phyloP scores from a whole-genome alignment of 1,140 invertebrate species.

The Solenopsis invicta region DNA sequence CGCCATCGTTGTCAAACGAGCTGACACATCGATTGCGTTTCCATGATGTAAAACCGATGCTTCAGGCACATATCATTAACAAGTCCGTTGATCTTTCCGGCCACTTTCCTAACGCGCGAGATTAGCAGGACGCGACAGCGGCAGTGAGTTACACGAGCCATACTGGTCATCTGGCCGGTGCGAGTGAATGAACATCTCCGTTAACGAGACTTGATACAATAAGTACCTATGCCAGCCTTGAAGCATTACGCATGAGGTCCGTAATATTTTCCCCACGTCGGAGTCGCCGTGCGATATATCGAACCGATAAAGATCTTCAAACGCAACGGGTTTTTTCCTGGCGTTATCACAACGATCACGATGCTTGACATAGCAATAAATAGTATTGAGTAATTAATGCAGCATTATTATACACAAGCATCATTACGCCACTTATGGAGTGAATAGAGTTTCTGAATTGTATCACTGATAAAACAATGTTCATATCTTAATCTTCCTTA shows the following conservation, averaged over 20 bases:
- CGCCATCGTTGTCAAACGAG: conserved; percentile 79
- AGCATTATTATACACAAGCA: neutral
- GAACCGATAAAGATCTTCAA: conserved; percentile 19
- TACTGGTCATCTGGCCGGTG: conserved; percentile 73
- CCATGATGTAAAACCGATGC: conserved; percentile 60
- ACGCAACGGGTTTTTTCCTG: neutral
- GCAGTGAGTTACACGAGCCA: conserved; percentile 68
- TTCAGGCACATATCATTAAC: conserved; percentile 73
- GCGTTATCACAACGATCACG: neutral
- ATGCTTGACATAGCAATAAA: neutral
- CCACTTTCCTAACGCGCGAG: neutral
- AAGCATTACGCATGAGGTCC: conserved; percentile 70
- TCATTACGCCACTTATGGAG: no score
- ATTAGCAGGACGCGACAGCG: conserved; percentile 71
- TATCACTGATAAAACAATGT: neutral
- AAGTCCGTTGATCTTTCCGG: neutral
- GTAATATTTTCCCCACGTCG: conserved; percentile 60
- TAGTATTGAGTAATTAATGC: conserved; percentile 16
- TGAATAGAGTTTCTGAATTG: neutral
- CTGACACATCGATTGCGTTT: conserved; percentile 45
- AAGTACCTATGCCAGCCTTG: conserved; percentile 86
- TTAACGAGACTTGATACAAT: conserved; percentile 87
- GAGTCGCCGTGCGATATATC: conserved; percentile 50
- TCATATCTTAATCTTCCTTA: neutral
- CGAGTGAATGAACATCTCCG: conserved; percentile 85